Conservation (phyloP, 2,797 vertebrate genomes). For the Notolabrus celidotus region DNA sequence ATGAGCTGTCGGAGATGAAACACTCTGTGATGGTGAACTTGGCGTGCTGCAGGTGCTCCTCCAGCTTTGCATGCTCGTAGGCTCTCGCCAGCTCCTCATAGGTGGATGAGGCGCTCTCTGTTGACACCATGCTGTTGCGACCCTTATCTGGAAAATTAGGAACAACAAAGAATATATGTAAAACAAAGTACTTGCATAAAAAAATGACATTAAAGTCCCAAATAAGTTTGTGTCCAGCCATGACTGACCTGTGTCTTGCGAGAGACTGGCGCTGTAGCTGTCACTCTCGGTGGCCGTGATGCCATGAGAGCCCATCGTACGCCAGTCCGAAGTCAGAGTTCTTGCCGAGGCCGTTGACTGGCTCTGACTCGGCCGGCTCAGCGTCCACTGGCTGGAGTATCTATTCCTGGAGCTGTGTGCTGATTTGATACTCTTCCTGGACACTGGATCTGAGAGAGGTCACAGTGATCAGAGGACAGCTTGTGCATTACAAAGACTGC, state of each 20-base stretch:
- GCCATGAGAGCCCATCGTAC: conserved; percentile 95
- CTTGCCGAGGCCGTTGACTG: conserved; percentile 96
- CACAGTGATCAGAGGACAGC: conserved; percentile 36
- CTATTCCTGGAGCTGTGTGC: conserved; percentile 96
- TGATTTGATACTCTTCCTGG: conserved; percentile 96
- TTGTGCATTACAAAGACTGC: background rate
- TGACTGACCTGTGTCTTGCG: conserved; percentile 94
- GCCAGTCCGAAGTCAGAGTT: conserved; percentile 96
- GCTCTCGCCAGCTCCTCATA: conserved; percentile 98
- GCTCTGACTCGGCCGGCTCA: conserved; percentile 91
- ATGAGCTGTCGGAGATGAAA: conserved; percentile 98
- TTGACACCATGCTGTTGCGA: conserved; percentile 99
- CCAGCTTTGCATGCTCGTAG: conserved; percentile 98
- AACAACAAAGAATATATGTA: no score
- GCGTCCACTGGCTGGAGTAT: conserved; percentile 98
- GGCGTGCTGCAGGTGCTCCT: conserved; percentile 97
- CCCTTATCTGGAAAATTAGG: conserved; percentile 91
- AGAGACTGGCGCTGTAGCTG: conserved; percentile 98
- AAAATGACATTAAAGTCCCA: no score
- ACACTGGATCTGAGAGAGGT: conserved; percentile 89
- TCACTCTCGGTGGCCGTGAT: conserved; percentile 98
- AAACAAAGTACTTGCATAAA: no score
- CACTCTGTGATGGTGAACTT: conserved; percentile 99
- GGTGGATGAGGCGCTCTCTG: conserved; percentile 97
- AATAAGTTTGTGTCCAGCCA: no score